phyloP scores from a whole-genome alignment of 2,888 invertebrate species.

The Temnothorax rugatulus region DNA sequence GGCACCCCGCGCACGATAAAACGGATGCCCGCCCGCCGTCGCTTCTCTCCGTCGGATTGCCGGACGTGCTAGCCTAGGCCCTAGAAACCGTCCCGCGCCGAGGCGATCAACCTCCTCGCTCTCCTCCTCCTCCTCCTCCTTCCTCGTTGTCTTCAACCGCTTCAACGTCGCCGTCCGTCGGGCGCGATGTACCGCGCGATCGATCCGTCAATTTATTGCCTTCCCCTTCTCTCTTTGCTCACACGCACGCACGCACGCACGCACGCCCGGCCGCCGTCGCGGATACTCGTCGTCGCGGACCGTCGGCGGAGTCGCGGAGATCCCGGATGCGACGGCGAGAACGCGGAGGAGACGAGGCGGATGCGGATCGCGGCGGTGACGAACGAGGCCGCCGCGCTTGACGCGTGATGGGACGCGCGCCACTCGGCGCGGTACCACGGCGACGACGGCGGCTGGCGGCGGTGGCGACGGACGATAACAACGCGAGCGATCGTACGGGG shows the following conservation, averaged over 20 bases:
- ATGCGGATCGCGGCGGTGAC: neutral
- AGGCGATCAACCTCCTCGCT: slow-evolving; percentile 11
- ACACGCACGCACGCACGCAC: slow-evolving; percentile 27
- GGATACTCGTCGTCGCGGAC: neutral
- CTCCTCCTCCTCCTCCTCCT: neutral
- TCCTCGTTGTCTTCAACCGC: neutral
- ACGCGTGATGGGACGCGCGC: slow-evolving; percentile 39
- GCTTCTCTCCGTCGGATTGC: neutral
- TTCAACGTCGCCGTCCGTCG: slow-evolving; percentile 21
- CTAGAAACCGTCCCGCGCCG: slow-evolving; percentile 12
- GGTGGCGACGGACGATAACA: slow-evolving; percentile 43
- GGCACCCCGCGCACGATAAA: slow-evolving; percentile 45
- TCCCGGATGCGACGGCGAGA: neutral
- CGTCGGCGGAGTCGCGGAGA: neutral
- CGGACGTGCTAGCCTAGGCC: slow-evolving; percentile 20
- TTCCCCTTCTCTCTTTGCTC: neutral
- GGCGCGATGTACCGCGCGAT: slow-evolving; percentile 41
- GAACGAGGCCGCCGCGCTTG: slow-evolving; percentile 10
- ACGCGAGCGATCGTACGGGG: slow-evolving; percentile 45
- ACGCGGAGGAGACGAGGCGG: neutral
- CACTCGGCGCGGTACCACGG: slow-evolving; percentile 35
- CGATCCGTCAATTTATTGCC: slow-evolving; percentile 38
- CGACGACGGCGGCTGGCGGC: slow-evolving; percentile 19
- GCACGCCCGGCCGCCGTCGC: neutral
- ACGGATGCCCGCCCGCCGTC: slow-evolving; percentile 16